Percentiles rank a stretch among this genome's conserved stretches.
Conservation (phyloP, 2,113 vertebrate genomes). For the Pomatostomus ruficeps region DNA sequence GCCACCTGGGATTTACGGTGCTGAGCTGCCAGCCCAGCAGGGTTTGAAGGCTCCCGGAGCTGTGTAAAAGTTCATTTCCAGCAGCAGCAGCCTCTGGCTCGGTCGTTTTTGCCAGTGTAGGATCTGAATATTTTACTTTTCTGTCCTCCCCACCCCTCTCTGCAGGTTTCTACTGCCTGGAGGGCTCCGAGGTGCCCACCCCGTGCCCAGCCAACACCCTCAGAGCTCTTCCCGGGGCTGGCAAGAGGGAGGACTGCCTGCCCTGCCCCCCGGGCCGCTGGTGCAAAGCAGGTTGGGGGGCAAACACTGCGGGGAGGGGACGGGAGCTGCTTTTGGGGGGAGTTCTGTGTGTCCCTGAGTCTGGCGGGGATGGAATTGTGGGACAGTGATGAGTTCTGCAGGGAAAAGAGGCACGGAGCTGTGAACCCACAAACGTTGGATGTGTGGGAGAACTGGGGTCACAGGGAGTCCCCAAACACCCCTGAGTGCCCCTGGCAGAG, state of each 20-base stretch:
- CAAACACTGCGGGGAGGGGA: not conserved
- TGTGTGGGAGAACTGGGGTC: not conserved
- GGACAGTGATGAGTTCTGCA: not conserved
- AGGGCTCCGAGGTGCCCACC: conserved; percentile 73
- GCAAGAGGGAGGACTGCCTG: conserved; percentile 75
- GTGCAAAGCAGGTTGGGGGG: conserved; percentile 80
- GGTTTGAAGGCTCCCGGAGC: not conserved
- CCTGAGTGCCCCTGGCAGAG: not conserved
- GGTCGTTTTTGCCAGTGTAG: not conserved
- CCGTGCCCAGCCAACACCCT: conserved; percentile 81
- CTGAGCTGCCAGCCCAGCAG: not conserved
- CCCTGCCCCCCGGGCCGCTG: conserved; percentile 80
- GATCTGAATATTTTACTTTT: not conserved
- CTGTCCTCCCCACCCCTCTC: not conserved
- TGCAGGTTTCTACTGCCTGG: conserved; percentile 85
- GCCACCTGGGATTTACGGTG: not conserved
- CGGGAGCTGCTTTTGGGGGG: not conserved
- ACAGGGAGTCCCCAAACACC: not conserved
- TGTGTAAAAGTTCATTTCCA: not conserved
- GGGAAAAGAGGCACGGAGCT: not conserved
- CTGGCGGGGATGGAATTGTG: not conserved
- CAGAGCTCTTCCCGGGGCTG: conserved; percentile 70
- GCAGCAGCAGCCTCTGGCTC: not conserved
- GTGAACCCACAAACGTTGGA: not conserved
- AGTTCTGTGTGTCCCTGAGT: too few relatives aligned